A percentile compares a stretch with the other conserved stretches of the same genome.
These are phyloP conservation scores for Melitaea athalia DNA, from an alignment of 2,888 invertebrate species.

Conservation along the genomic window DNA sequence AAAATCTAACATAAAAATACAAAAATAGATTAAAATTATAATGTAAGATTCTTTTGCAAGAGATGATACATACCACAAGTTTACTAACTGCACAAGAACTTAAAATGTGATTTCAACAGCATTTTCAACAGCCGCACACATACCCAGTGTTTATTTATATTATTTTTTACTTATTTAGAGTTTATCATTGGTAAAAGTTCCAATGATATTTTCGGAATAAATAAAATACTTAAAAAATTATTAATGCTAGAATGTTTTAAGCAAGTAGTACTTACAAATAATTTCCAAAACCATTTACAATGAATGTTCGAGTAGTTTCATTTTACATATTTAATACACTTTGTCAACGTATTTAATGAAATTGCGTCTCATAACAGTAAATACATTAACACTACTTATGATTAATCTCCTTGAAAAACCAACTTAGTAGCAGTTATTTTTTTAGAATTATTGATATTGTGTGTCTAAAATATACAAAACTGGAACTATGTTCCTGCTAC, in stretches of 20 bases:
- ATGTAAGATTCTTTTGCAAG: slow-evolving; percentile 55
- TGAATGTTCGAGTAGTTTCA: slow-evolving; percentile 46
- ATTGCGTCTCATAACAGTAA: slow-evolving; percentile 30
- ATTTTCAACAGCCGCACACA: slow-evolving; percentile 4
- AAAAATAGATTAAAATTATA: slow-evolving; percentile 74
- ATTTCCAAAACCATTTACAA: slow-evolving; percentile 40
- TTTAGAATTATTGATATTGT: neutral
- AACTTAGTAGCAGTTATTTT: slow-evolving; percentile 26
- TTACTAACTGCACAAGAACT: slow-evolving; percentile 30
- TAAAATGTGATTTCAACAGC: slow-evolving; percentile 3
- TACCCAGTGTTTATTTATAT: neutral
- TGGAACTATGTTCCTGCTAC: slow-evolving; percentile 14
- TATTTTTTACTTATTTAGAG: neutral
- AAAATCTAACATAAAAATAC: slow-evolving; percentile 72
- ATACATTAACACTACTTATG: slow-evolving; percentile 40
- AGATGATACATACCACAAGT: slow-evolving; percentile 20
- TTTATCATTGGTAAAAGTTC: neutral
- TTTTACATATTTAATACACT: slow-evolving; percentile 45
- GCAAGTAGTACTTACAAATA: slow-evolving; percentile 50
- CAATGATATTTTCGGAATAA: slow-evolving; percentile 26
- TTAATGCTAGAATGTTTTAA: slow-evolving; percentile 46
- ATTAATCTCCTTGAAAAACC: slow-evolving; percentile 33
- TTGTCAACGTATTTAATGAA: slow-evolving; percentile 38
- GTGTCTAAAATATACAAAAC: slow-evolving; percentile 18
- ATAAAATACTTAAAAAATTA: slow-evolving; percentile 44